Evolutionary conservation across 2,888 invertebrate species (phyloP).

Genomic region (Coleophora flavipennella): DNA sequence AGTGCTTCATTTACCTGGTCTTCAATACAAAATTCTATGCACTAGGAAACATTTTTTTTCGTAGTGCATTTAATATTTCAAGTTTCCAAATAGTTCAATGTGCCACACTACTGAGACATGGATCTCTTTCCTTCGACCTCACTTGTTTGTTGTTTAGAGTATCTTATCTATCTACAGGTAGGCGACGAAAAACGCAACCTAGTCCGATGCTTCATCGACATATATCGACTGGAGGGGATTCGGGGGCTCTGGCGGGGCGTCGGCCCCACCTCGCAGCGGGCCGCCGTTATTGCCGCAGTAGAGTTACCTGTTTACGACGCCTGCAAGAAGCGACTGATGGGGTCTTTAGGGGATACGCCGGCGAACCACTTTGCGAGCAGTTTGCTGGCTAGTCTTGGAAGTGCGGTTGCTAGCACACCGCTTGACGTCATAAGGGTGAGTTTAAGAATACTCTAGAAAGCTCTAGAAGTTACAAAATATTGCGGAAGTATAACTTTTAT

Average conservation of each 20-base stretch:
- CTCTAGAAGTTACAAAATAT: too few species aligned
- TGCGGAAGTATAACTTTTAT: too few species aligned
- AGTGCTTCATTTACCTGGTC: too few species aligned
- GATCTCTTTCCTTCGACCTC: too few species aligned
- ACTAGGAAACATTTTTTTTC: too few species aligned
- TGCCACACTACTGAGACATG: too few species aligned
- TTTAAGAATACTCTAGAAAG: too few species aligned
- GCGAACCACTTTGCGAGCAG: slow-evolving; percentile 92
- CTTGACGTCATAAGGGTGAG: slow-evolving; percentile 93
- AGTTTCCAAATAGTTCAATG: too few species aligned
- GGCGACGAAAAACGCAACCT: slow-evolving; percentile 75
- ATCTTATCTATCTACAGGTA: slow-evolving; percentile 44
- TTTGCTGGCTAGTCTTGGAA: slow-evolving; percentile 91
- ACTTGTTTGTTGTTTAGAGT: too few species aligned
- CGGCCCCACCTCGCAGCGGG: slow-evolving; percentile 94
- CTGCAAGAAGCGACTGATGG: slow-evolving; percentile 82
- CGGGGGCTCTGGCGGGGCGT: slow-evolving; percentile 95
- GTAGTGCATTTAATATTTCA: too few species aligned
- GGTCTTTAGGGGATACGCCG: slow-evolving; percentile 84
- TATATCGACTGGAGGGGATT: slow-evolving; percentile 87
- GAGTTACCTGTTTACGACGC: slow-evolving; percentile 95
- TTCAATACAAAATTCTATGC: too few species aligned
- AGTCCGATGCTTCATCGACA: slow-evolving; percentile 83
- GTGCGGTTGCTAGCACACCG: slow-evolving; percentile 94
- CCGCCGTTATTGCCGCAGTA: slow-evolving; percentile 93